A percentile compares a stretch with the other conserved stretches of the same genome.
Conservation (phyloP, 92 coral and sea anemone genomes). For the Siderastrea radians region DNA sequence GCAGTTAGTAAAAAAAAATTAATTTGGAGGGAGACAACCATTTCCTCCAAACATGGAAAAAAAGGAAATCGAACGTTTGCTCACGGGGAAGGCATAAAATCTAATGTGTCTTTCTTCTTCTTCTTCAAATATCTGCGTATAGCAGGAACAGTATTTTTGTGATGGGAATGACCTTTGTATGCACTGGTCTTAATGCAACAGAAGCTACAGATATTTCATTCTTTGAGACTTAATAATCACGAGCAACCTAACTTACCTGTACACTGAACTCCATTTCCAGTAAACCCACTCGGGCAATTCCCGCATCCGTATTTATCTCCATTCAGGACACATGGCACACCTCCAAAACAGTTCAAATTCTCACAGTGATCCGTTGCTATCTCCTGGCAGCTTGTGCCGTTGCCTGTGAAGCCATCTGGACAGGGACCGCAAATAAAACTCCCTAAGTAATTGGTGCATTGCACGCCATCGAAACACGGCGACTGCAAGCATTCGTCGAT, state of each 20-base stretch:
- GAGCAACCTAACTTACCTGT: conserved; percentile 57
- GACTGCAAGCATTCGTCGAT: conserved; percentile 60
- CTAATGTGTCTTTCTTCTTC: too few relatives aligned
- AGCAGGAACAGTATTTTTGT: too few relatives aligned
- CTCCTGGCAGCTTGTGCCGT: conserved; percentile 76
- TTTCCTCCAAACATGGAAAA: too few relatives aligned
- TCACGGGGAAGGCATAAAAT: too few relatives aligned
- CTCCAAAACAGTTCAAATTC: conserved; percentile 66
- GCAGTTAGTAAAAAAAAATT: too few relatives aligned
- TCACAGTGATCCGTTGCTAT: conserved; percentile 50
- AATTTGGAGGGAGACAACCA: too few relatives aligned
- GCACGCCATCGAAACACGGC: conserved; percentile 73
- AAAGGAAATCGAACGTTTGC: too few relatives aligned
- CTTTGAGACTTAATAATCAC: background rate
- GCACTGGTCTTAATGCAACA: background rate
- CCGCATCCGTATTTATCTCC: conserved; percentile 76
- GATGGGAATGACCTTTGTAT: background rate
- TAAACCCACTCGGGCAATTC: conserved; percentile 79
- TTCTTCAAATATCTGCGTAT: too few relatives aligned
- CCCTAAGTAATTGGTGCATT: conserved; percentile 44
- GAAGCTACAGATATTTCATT: too few relatives aligned
- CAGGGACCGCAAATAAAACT: conserved; percentile 84
- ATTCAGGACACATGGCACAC: conserved; percentile 70
- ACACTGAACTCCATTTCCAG: conserved; percentile 87
- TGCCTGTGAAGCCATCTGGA: conserved; percentile 81